Percentiles rank a stretch among this genome's conserved stretches.
These are phyloP conservation scores for Lota lota DNA, from an alignment of 2,113 vertebrate genomes.

Conservation along the genomic window DNA sequence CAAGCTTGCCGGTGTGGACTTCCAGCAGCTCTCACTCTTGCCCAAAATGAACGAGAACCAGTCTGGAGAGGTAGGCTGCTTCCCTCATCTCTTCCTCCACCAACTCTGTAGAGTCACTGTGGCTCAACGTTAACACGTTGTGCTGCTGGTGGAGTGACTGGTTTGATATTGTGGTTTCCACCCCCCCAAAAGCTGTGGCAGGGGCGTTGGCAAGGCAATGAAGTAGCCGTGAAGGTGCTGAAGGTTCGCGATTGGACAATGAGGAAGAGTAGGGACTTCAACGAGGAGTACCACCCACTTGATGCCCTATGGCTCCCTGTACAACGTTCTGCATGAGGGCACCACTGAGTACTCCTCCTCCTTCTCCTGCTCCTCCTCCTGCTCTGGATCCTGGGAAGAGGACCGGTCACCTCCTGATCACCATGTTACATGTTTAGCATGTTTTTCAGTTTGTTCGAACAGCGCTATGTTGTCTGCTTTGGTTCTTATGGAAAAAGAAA, in stretches of 20 bases:
- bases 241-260: slow-evolving; percentile 95
- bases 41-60: slow-evolving; percentile 92
- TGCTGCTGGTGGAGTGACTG: background rate
- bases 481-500: too few species aligned
- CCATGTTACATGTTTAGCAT: too few species aligned
- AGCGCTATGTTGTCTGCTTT: too few species aligned
- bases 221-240: slow-evolving; percentile 89
- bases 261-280: slow-evolving; percentile 95
- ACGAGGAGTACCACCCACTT: slow-evolving; percentile 97
- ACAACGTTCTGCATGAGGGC: slow-evolving; percentile 96
- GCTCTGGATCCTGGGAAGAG: too few species aligned
- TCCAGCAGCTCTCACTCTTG: slow-evolving; percentile 85
- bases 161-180: background rate
- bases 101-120: background rate
- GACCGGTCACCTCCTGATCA: too few species aligned
- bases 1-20: slow-evolving; percentile 93
- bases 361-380: too few species aligned
- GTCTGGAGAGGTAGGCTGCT: slow-evolving; percentile 85
- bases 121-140: too few species aligned
- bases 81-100: background rate
- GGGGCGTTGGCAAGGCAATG: slow-evolving; percentile 95
- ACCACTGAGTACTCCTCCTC: slow-evolving; percentile 84
- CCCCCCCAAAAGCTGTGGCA: slow-evolving; percentile 83
- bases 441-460: too few species aligned
- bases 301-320: slow-evolving; percentile 97